A percentile compares a stretch with the other conserved stretches of the same genome.
Conservation (phyloP, 37 sponge, comb jelly and placozoan genomes). For the Halichondria panicea region DNA sequence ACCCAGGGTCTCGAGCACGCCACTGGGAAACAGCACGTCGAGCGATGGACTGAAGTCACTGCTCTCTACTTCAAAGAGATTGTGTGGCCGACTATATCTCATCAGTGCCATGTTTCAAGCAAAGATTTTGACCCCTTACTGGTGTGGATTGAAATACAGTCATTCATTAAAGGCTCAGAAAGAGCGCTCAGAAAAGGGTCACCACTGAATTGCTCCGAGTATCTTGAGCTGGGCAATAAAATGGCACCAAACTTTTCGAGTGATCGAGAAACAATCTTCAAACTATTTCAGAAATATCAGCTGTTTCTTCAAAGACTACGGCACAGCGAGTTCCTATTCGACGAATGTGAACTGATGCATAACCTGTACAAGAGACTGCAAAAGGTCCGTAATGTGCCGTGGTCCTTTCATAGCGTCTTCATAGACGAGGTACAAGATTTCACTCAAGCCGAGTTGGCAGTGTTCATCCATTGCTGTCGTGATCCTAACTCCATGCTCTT, state of each 20-base stretch:
- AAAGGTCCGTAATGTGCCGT: slow-evolving; percentile 21
- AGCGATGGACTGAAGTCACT: slow-evolving; percentile 43
- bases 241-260: slow-evolving; percentile 73
- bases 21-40: slow-evolving; percentile 2
- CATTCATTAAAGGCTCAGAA: slow-evolving; percentile 88
- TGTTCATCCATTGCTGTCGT: slow-evolving; percentile 64
- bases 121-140: slow-evolving; percentile 65
- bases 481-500: slow-evolving; percentile 76
- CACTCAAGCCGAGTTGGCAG: slow-evolving; percentile 78
- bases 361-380: slow-evolving; percentile 49
- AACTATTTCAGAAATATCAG: slow-evolving; percentile 50
- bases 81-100: slow-evolving; percentile 53
- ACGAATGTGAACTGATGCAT: slow-evolving; percentile 78
- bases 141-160: slow-evolving; percentile 89
- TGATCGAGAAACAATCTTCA: slow-evolving; percentile 59
- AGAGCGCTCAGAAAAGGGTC: slow-evolving; percentile 51
- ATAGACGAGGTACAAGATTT: slow-evolving; percentile 89
- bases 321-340: slow-evolving; percentile 37
- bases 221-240: slow-evolving; percentile 61
- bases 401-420: slow-evolving; percentile 77
- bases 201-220: slow-evolving; percentile 49
- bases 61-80: slow-evolving; percentile 63
- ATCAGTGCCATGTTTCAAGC: slow-evolving; percentile 10
- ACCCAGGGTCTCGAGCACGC: slow-evolving; percentile 5
- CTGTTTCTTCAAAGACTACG: slow-evolving; percentile 35